These are phyloP conservation scores for Scaeva pyrastri DNA, from an alignment of 2,888 invertebrate genomes.

Conservation along the genomic window DNA sequence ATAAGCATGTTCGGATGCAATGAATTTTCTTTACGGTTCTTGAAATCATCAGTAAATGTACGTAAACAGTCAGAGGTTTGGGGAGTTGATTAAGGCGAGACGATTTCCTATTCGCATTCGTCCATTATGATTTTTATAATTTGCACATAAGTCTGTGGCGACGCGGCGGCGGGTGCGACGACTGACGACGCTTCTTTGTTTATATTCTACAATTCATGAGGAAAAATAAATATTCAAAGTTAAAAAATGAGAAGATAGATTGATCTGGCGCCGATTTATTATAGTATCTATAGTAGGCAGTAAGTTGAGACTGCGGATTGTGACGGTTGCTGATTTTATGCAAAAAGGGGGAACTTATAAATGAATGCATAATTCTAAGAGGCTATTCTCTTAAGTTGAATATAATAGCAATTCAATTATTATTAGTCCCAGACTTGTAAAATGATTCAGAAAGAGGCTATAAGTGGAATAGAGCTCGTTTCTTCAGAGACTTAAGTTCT, in stretches of 20 bases:
- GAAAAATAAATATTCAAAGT: conserved; percentile 28
- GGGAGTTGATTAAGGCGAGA: conserved; percentile 10
- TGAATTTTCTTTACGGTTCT: conserved; percentile 29
- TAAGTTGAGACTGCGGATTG: neutral
- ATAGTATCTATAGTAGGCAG: neutral
- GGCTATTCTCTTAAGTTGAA: neutral
- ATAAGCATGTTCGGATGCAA: conserved; percentile 7
- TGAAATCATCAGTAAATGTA: neutral
- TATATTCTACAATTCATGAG: conserved; percentile 18
- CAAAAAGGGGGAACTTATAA: neutral
- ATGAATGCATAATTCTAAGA: neutral
- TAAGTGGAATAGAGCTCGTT: too few relatives aligned
- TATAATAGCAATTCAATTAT: too few relatives aligned
- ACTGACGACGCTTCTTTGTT: conserved; percentile 11
- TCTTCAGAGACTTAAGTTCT: too few relatives aligned
- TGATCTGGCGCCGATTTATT: conserved; percentile 39
- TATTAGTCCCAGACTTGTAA: too few relatives aligned
- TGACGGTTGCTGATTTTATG: neutral
- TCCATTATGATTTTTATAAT: conserved; percentile 24
- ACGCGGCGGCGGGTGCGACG: neutral
- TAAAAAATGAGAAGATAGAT: conserved; percentile 16
- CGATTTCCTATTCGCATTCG: conserved; percentile 24
- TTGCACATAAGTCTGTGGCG: conserved; percentile 16
- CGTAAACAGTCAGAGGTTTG: neutral
- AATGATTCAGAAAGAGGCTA: too few relatives aligned